Percentiles rank a stretch among this genome's conserved stretches.
These are phyloP conservation scores for Drosophila longiperda DNA, from an alignment of 2,888 invertebrate species.

Conservation along the genomic window DNA sequence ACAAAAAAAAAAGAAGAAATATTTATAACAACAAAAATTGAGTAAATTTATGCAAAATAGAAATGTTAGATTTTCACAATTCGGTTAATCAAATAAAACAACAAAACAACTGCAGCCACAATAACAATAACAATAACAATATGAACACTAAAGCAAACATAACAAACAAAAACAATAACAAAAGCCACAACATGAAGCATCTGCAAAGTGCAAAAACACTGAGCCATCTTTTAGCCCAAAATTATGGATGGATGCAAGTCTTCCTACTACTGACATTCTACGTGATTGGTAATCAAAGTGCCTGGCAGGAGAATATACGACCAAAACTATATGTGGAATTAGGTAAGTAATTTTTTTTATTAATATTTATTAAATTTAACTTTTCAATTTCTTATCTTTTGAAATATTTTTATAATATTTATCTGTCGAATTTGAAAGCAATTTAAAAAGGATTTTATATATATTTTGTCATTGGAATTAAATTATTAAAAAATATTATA, in stretches of 20 bases:
- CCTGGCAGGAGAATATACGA: constrained; percentile 96
- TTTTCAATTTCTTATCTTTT: background rate
- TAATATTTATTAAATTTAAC: background rate
- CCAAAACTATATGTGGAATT: constrained; percentile 96
- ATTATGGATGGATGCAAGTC: constrained; percentile 78
- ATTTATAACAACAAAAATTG: constrained; percentile 48
- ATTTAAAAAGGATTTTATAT: background rate
- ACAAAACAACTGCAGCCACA: constrained; percentile 44
- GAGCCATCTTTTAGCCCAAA: constrained; percentile 55
- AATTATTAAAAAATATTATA: background rate
- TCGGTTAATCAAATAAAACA: constrained; percentile 58
- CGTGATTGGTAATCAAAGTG: constrained; percentile 86
- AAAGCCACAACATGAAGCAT: constrained; percentile 58
- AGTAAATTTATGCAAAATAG: constrained; percentile 66
- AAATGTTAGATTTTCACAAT: constrained; percentile 69
- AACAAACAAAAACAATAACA: constrained; percentile 33
- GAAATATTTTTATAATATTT: background rate
- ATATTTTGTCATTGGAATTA: background rate
- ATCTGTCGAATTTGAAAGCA: background rate
- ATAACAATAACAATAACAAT: constrained; percentile 17
- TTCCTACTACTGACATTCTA: constrained; percentile 84
- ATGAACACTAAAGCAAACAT: constrained; percentile 9
- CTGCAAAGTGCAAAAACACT: constrained; percentile 59
- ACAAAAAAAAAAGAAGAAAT: constrained; percentile 46
- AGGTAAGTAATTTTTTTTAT: constrained; percentile 88